These are phyloP conservation scores for Folsomia manolachei DNA, from an alignment of 2,888 invertebrate genomes.

Conservation along the genomic window DNA sequence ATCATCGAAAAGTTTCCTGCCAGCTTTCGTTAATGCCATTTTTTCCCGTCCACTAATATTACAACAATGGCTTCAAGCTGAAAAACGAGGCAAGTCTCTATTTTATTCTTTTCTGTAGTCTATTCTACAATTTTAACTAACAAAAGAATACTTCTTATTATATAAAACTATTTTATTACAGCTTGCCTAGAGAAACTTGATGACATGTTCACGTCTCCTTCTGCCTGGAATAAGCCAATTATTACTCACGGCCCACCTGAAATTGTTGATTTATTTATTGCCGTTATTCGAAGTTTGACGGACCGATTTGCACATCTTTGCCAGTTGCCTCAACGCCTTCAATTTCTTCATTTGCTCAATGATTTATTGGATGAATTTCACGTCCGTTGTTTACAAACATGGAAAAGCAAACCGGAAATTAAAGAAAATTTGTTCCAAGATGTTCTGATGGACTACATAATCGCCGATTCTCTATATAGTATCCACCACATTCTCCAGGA, in stretches of 20 bases:
- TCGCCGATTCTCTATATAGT: conserved; percentile 42
- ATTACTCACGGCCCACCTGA: conserved; percentile 47
- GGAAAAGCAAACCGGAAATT: conserved; percentile 43
- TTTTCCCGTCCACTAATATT: conserved; percentile 47
- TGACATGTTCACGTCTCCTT: conserved; percentile 46
- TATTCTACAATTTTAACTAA: background rate
- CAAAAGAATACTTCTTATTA: background rate
- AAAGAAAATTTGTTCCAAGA: conserved; percentile 28
- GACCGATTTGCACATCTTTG: conserved; percentile 47
- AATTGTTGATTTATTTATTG: conserved; percentile 47
- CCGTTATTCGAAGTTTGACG: conserved; percentile 44
- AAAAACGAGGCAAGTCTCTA: conserved; percentile 34
- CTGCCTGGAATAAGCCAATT: conserved; percentile 47
- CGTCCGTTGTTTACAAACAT: conserved; percentile 45
- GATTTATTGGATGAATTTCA: conserved; percentile 48
- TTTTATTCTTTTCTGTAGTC: background rate
- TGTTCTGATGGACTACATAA: conserved; percentile 42
- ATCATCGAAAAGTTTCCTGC: conserved; percentile 33
- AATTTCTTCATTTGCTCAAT: conserved; percentile 42
- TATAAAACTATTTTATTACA: conserved; percentile 15
- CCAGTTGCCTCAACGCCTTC: conserved; percentile 41
- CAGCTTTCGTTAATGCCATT: conserved; percentile 45
- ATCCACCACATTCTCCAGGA: conserved; percentile 38
- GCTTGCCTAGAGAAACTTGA: conserved; percentile 46
- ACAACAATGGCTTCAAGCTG: conserved; percentile 44